phyloP scores from a whole-genome alignment of 2,113 vertebrate species.

The Dunckerocampus dactyliophorus region DNA sequence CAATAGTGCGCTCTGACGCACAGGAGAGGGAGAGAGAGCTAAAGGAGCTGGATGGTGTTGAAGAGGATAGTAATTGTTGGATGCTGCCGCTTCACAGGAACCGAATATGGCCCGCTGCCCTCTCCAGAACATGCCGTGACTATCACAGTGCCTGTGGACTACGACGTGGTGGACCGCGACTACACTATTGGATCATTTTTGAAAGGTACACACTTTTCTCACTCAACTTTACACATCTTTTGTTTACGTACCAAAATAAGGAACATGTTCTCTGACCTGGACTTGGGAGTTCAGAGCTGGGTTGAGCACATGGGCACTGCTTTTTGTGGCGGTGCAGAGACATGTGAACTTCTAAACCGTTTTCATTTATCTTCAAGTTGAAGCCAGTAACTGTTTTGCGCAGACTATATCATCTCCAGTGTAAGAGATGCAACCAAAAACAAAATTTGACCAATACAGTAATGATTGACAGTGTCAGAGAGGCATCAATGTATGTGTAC shows the following conservation, averaged over 20 bases:
- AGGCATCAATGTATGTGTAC: too few relatives aligned
- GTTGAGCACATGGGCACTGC: not conserved
- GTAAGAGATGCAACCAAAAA: too few relatives aligned
- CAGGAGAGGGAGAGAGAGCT: not conserved
- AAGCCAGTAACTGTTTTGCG: too few relatives aligned
- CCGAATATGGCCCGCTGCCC: not conserved
- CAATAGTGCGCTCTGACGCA: constrained; percentile 30
- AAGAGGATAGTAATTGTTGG: constrained; percentile 9
- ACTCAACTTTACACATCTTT: constrained; percentile 28
- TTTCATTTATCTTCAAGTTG: too few relatives aligned
- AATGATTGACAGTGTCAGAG: too few relatives aligned
- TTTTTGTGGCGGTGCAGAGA: too few relatives aligned
- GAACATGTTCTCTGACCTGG: not conserved
- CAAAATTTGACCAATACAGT: too few relatives aligned
- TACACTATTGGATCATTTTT: not conserved
- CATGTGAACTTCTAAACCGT: too few relatives aligned
- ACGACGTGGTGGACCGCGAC: not conserved
- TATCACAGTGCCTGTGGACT: not conserved
- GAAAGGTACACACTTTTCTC: constrained; percentile 23
- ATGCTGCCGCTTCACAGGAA: not conserved
- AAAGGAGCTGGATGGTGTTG: not conserved
- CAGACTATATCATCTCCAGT: too few relatives aligned
- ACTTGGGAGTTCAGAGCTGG: not conserved
- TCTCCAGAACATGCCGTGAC: not conserved
- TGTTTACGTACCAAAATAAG: not conserved